phyloP scores from a whole-genome alignment of 2,797 vertebrate species.

The Tolypeutes matacus region DNA sequence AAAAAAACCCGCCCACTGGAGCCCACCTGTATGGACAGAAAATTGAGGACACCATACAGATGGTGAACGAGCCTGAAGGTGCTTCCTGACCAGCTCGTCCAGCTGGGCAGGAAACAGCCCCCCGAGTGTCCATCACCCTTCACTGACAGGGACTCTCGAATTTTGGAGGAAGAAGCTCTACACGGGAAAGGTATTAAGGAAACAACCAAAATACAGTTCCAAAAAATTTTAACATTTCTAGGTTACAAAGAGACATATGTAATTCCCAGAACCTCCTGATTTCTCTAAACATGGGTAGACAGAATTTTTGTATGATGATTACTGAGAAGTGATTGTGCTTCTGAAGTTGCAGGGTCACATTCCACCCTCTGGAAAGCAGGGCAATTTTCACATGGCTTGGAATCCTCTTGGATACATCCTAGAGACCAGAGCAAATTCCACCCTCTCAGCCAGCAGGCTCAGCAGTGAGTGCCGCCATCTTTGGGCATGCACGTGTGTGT shows the following conservation, averaged over 20 bases:
- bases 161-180: not conserved
- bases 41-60: conserved; percentile 26
- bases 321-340: conserved; percentile 74
- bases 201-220: conserved; percentile 60
- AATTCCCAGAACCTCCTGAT: not conserved
- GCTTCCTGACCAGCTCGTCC: not conserved
- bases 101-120: not conserved
- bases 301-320: not conserved
- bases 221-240: conserved; percentile 3
- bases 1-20: conserved; percentile 72
- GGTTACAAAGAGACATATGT: not conserved
- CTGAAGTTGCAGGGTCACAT: conserved; percentile 52
- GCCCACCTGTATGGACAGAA: conserved; percentile 4
- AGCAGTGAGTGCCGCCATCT: conserved; percentile 38
- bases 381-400: conserved; percentile 76
- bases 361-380: conserved; percentile 71
- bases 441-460: not conserved
- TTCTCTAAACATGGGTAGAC: not conserved
- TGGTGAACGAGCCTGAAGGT: not conserved
- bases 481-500: conserved; percentile 58
- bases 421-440: conserved; percentile 55
- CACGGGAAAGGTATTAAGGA: not conserved
- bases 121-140: conserved; percentile 20
- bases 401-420: conserved; percentile 69
- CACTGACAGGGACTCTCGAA: conserved; percentile 29